phyloP scores from a whole-genome alignment of 2,797 vertebrate genomes.

The Chrysolophus pictus region DNA sequence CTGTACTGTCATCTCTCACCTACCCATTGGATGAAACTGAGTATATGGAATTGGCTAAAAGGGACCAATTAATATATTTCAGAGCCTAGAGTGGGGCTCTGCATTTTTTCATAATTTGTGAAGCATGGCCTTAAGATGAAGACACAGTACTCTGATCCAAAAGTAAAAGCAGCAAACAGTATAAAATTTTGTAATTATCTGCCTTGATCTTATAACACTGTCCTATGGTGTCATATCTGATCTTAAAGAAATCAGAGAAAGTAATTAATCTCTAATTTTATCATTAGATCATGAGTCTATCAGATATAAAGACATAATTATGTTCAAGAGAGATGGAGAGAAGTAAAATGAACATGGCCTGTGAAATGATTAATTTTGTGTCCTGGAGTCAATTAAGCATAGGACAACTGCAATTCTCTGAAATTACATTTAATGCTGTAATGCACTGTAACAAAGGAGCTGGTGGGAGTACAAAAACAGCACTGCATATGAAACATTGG shows the following conservation, averaged over 20 bases:
- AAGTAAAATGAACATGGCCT: constrained; percentile 56
- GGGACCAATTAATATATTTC: not conserved
- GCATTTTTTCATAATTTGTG: not conserved
- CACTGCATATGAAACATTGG: not conserved
- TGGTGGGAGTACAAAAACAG: constrained; percentile 36
- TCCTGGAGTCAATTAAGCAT: constrained; percentile 53
- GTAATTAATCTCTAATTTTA: constrained; percentile 62
- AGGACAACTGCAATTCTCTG: constrained; percentile 41
- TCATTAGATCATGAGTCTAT: constrained; percentile 7
- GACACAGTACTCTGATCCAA: not conserved
- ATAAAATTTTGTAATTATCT: not conserved
- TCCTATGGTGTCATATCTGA: not conserved
- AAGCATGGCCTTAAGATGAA: not conserved
- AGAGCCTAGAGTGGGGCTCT: not conserved
- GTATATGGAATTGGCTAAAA: not conserved
- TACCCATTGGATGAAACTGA: not conserved
- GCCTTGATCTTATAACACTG: not conserved
- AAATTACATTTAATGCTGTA: constrained; percentile 49
- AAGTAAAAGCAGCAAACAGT: not conserved
- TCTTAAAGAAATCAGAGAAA: constrained; percentile 50
- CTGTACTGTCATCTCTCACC: rapidly evolving
- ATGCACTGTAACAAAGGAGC: constrained; percentile 42
- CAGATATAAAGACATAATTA: constrained; percentile 63
- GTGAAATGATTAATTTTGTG: constrained; percentile 65
- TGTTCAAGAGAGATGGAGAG: not conserved